Percentiles rank a stretch among this genome's conserved stretches.
phyloP scores from a whole-genome alignment of 2,888 invertebrate species.

The Noctuana brunneofusca region DNA sequence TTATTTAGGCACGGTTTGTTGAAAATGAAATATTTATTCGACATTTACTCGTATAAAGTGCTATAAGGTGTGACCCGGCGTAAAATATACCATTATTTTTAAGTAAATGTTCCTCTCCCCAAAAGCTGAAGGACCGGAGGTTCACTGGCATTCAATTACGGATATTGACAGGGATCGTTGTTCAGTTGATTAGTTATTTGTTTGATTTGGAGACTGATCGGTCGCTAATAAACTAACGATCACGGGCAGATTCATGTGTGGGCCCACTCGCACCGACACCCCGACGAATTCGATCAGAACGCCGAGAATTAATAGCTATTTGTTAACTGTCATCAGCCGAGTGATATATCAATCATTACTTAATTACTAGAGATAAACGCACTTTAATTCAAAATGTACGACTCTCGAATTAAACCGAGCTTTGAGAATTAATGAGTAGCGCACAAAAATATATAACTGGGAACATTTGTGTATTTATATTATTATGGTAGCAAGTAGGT shows the following conservation, averaged over 20 bases:
- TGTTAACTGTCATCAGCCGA: conserved; percentile 67
- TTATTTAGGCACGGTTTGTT: too few species aligned
- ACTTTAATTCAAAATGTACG: conserved; percentile 22
- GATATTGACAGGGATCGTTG: conserved; percentile 42
- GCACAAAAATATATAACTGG: too few species aligned
- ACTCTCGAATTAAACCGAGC: not conserved
- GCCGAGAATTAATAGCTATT: conserved; percentile 70
- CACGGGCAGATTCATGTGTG: conserved; percentile 50
- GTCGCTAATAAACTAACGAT: conserved; percentile 64
- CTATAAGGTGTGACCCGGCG: not conserved
- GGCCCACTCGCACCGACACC: conserved; percentile 43
- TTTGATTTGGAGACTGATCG: conserved; percentile 63
- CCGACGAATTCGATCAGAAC: conserved; percentile 59
- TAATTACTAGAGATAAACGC: conserved; percentile 52
- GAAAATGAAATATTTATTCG: too few species aligned
- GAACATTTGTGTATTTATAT: not conserved
- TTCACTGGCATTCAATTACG: not conserved
- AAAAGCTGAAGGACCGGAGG: not conserved
- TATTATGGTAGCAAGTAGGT: not conserved
- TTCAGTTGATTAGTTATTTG: conserved; percentile 61
- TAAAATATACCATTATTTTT: not conserved
- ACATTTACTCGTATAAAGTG: too few species aligned
- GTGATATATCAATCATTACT: conserved; percentile 62
- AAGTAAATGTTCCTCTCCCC: not conserved
- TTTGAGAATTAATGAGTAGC: conserved; percentile 9